These are phyloP conservation scores for Strigops habroptila DNA, from an alignment of 2,113 vertebrate species.

Conservation along the genomic window DNA sequence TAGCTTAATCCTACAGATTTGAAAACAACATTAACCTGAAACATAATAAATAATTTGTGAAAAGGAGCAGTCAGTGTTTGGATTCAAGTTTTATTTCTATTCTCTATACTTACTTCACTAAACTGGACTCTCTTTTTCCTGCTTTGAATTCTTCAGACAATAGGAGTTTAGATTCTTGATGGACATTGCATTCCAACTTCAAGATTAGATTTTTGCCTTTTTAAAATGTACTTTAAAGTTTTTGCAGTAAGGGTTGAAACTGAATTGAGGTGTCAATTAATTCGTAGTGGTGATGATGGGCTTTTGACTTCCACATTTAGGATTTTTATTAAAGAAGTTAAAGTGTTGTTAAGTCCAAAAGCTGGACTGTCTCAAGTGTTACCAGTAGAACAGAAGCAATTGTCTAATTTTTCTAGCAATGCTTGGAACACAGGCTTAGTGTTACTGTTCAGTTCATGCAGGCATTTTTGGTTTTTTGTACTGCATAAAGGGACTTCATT, in stretches of 20 bases:
- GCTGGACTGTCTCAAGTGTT: background rate
- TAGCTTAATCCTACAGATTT: background rate
- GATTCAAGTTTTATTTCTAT: background rate
- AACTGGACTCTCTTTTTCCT: background rate
- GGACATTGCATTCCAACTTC: background rate
- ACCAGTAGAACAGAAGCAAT: background rate
- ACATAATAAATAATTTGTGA: background rate
- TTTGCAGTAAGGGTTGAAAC: background rate
- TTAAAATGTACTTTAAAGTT: background rate
- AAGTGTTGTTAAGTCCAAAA: background rate
- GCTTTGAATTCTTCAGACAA: background rate
- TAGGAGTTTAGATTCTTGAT: background rate
- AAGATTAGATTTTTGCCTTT: background rate
- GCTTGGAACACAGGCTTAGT: background rate
- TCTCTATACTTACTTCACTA: background rate
- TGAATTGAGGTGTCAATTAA: background rate
- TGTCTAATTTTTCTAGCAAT: background rate
- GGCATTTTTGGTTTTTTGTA: background rate
- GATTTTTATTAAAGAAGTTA: background rate
- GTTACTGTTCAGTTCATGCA: background rate
- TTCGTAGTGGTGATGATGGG: background rate
- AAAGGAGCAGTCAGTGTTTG: background rate
- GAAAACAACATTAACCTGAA: background rate
- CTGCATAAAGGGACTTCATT: background rate
- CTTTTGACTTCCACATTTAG: background rate